Evolutionary conservation across 2,113 vertebrate genomes (phyloP), one percentile per base, ranked within the genome.

Genomic region (Morone chrysops): DNA sequence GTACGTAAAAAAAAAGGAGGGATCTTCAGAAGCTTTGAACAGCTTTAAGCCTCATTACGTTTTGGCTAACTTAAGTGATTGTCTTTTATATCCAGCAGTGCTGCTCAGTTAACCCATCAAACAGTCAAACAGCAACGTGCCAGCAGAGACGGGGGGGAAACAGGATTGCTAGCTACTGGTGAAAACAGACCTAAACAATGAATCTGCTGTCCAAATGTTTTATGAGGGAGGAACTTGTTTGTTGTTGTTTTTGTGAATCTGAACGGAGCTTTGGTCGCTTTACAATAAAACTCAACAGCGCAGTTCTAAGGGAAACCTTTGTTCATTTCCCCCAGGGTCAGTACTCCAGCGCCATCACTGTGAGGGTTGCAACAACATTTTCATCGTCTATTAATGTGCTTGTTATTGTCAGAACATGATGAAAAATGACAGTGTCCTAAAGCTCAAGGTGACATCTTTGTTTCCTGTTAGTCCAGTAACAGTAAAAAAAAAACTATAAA

Each of bases 11-110:
- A 75, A 74, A 36, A 78, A 67, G 3, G 12, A 47, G 12, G 43
- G 45, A 68, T 41, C 16, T 61, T 57, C 50, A 47, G 43, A 36
- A 41, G 25, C 16, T 45, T 69, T 45, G 65, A 72, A 22, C 25
- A 45, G 75, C 60, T 83, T 83, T 70, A 48, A 61, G 56, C 22
- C 6, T 56, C 8, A 25, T 10, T 18, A 43, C 65, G 43, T 74
- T 47, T 45, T 51, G 69, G 22, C 14, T 38, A 16, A 57, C 36
- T 43, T 14, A 18, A 57, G 41, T 5, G 12, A 31, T 57, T 1
- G 4, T 17, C n/a, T 20, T 20, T 5, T 18, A 11, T 12, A 16
- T 74, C 31, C 41, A 43, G 22, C 7, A 9, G 16, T 31, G 41
- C 41, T 31, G 10, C 53, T 63, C 40, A 9, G 3, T 22, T 61